Conservation (phyloP, 2,113 vertebrate genomes). For the Loxodonta africana region DNA sequence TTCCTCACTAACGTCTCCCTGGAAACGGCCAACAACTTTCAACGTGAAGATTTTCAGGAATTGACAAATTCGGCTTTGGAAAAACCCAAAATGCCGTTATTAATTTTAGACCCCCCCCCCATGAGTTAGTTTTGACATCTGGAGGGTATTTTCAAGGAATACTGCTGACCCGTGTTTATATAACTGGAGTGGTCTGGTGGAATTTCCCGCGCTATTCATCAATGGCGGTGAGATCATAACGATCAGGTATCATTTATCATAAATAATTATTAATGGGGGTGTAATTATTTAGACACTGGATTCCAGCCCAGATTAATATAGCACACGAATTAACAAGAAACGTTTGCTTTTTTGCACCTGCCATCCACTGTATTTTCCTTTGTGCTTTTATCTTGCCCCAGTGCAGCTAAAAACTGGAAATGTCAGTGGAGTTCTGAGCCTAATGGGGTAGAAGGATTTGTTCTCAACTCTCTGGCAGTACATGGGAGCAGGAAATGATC, state of each 20-base stretch:
- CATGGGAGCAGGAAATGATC: neutral
- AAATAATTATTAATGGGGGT: conserved; percentile 76
- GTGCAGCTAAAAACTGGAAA: conserved; percentile 40
- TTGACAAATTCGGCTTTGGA: neutral
- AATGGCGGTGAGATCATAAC: conserved; percentile 68
- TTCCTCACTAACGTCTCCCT: neutral
- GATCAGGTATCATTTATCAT: conserved; percentile 75
- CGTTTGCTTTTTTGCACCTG: conserved; percentile 52
- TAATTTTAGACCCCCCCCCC: conserved; percentile 1
- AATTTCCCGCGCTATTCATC: conserved; percentile 68
- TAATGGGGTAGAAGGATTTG: neutral
- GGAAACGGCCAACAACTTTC: conserved; percentile 52
- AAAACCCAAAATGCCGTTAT: conserved; percentile 48
- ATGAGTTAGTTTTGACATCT: conserved; percentile 74
- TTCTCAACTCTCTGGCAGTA: neutral
- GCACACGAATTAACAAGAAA: conserved; percentile 80
- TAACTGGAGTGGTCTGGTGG: conserved; percentile 56
- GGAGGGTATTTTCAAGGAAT: conserved; percentile 77
- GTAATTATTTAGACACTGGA: conserved; percentile 71
- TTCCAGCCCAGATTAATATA: conserved; percentile 74
- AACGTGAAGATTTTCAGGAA: neutral
- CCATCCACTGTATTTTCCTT: conserved; percentile 72
- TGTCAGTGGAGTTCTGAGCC: neutral
- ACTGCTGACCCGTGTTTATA: conserved; percentile 66
- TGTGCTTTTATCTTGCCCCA: conserved; percentile 67